Evolutionary conservation across 1,140 invertebrate species (phyloP).

Genomic region (Lysiphlebus fabarum): DNA sequence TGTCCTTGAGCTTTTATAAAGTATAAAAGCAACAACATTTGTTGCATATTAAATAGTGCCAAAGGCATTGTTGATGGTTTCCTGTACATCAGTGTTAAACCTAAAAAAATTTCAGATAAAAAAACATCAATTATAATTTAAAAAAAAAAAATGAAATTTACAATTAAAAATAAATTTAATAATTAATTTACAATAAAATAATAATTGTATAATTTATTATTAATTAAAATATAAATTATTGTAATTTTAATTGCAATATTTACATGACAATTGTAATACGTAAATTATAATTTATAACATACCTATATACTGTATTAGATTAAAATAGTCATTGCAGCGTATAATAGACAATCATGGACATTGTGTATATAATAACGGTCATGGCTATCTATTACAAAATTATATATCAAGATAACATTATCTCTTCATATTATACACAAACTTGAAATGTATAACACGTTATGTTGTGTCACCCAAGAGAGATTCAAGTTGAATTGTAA

Average conservation of each 20-base stretch:
- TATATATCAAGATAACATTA: constrained; percentile 12
- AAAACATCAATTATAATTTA: no score
- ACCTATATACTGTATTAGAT: constrained; percentile 15
- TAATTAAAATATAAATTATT: not conserved
- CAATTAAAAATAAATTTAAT: no score
- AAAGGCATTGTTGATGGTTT: constrained; percentile 25
- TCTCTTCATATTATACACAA: not conserved
- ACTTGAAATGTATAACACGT: no score
- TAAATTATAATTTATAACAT: no score
- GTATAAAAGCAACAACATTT: constrained; percentile 19
- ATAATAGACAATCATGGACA: not conserved
- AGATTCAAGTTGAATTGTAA: no score
- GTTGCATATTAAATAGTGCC: constrained; percentile 28
- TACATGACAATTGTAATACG: constrained; percentile 10
- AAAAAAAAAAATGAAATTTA: no score
- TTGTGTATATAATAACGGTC: not conserved
- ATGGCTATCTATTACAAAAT: constrained; percentile 6
- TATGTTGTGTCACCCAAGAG: no score
- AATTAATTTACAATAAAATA: no score
- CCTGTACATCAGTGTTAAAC: constrained; percentile 21
- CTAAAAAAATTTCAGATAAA: no score
- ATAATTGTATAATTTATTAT: no score
- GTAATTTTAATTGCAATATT: constrained; percentile 6
- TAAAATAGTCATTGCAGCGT: no score
- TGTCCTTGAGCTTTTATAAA: constrained; percentile 23